Conservation (phyloP, 2,797 vertebrate genomes). For the Sebastiscus albofasciatus region DNA sequence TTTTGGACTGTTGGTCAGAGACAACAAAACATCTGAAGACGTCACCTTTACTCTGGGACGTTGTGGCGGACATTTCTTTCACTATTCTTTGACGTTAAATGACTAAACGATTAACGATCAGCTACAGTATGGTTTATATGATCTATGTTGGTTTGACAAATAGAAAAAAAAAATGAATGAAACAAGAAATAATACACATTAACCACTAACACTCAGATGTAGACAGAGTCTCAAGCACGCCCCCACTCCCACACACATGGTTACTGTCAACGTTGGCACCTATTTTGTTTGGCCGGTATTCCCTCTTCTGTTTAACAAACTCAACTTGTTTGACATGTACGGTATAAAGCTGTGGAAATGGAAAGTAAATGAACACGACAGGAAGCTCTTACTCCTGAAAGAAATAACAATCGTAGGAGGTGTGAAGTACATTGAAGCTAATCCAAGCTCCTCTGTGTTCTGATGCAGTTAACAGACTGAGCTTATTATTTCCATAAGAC, state of each 20-base stretch:
- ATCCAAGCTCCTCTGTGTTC: background rate
- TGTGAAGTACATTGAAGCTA: background rate
- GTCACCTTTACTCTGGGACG: background rate
- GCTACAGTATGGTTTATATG: background rate
- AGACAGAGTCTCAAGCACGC: background rate
- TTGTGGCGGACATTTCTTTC: too few species aligned
- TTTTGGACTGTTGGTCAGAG: too few species aligned
- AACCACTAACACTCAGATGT: background rate
- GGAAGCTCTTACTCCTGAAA: background rate
- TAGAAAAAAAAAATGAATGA: background rate
- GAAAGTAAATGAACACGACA: background rate
- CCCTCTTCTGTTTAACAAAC: background rate
- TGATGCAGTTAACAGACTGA: background rate
- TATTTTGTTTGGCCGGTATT: too few species aligned
- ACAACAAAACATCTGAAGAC: background rate
- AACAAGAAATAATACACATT: background rate
- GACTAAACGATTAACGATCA: background rate
- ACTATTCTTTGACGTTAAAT: background rate
- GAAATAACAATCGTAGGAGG: background rate
- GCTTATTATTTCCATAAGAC: background rate
- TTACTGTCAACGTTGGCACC: background rate
- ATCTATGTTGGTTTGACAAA: background rate
- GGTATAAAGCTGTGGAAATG: background rate
- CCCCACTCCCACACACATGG: background rate
- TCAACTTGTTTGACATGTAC: background rate